Evolutionary conservation across 2,797 vertebrate species (phyloP), one percentile per base, ranked within the genome.

Genomic region (Menidia menidia): DNA sequence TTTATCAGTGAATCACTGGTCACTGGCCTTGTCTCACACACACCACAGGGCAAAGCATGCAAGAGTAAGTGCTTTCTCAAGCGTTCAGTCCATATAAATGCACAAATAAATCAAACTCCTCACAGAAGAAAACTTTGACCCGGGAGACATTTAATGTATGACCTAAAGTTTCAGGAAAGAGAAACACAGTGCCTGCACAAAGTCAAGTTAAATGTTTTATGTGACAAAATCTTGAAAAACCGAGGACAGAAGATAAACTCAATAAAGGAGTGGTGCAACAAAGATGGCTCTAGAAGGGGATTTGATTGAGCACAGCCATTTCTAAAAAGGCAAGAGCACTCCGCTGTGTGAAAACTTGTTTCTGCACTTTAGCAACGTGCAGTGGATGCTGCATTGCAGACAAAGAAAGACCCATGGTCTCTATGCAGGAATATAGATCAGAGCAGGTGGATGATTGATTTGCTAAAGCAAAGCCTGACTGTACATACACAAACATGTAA

Each of bases 21-120:
- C 88, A 91, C 78, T 85, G 79, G 87, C 81, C 89, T 82, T 60
- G 72, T 83, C 88, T 80, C 68, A 74, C 77, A 80, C 76, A 79
- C 88, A 83, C 83, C 77, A 84, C 73, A 51, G 84, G 82, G 82
- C 83, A 79, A 75, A 62, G 70, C 87, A 84, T 63, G 89, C 87
- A 89, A 87, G 82, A 90, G 86, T 39, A 83, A 83, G 87, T 68
- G 73, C 87, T 80, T 80, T 65, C 71, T 86, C 83, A 69, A 87
- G 88, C 86, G 81, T 69, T 89, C 86, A 72, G 78, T 78, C 83
- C 81, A 69, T 81, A 90, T 87, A 91, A 91, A 92, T 85, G 87
- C 80, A 79, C 87, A 92, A 86, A 92, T 92, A 92, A 93, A 93
- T 92, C 91, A 93, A 87, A 90, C 68, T 69, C 77, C 54, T 84